Base-by-base conservation (phyloP, 2,797 vertebrate species). In the Pseudotriccus pelzelni region DNA sequence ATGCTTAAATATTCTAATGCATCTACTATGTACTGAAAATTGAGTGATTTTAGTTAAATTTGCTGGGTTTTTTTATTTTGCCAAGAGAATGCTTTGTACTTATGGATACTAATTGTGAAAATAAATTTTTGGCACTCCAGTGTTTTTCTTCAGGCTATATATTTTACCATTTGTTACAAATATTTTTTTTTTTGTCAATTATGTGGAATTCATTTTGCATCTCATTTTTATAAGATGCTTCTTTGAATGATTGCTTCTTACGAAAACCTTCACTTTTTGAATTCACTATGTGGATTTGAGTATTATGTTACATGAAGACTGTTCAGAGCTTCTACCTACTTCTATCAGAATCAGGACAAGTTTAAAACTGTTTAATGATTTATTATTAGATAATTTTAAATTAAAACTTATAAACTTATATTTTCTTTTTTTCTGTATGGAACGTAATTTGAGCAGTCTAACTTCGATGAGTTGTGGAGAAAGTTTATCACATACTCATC, bases 401-500 rank as follows among this genome's bases (percentile, higher is more conserved):
- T 64, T 56, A 50, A 41, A 87, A 58, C 12, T 27, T 62, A 18
- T 19, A 20, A 59, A 37, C 9, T 52, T 70, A 1, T 55, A 10
- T 66, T 64, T 58, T 77, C 11, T 25, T 75, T 89, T 90, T 80
- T 4, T 75, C n/a, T 72, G 3, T 68, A 41, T 84, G 30, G 76
- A 87, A 83, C 6, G 32, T 37, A 39, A 76, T 90, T 82, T 90
- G 36, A 64, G 72, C 83, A 99, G 98, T 95, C 88, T 91, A 96
- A 84, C 92, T 99, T 99, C 96, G 98, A 99, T 95, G 97, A 98
- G 34, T 94, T 99, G 8, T 99, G 98, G 98, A 98, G 89, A 95
- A 98, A 98, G 84, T 98, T 98, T 92, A 96, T 97, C 90, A 98
- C 98, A 0, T 99, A 98, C 78, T 98, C 97, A 10, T 96, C 98